Evolutionary conservation across 2,113 vertebrate genomes (phyloP).

Genomic region (Turdus rufiventris): DNA sequence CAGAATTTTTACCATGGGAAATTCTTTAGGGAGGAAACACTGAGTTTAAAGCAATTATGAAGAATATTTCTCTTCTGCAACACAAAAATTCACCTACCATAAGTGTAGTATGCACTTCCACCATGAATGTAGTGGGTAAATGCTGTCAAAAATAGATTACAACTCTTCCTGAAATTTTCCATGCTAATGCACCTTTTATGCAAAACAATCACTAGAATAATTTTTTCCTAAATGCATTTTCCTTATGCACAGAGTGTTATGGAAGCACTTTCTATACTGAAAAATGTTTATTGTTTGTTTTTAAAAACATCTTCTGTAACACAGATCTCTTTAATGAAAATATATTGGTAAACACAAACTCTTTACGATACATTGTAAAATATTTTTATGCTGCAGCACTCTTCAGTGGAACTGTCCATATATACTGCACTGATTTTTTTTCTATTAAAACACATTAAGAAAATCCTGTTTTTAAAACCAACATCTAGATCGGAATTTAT

Average conservation of each 20-base stretch:
- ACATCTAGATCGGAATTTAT: not conserved
- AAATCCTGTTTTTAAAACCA: not conserved
- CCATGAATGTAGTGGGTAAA: not conserved
- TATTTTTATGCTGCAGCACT: not conserved
- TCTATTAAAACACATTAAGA: not conserved
- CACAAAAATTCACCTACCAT: not conserved
- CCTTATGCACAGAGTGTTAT: not conserved
- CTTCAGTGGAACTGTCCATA: not conserved
- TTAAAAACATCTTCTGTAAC: not conserved
- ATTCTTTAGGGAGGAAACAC: not conserved
- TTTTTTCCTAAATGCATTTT: not conserved
- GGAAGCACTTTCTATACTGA: not conserved
- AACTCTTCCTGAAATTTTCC: not conserved
- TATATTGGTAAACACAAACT: not conserved
- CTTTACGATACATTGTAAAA: not conserved
- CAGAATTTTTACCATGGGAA: not conserved
- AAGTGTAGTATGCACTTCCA: not conserved
- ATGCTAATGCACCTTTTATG: not conserved
- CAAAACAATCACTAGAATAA: not conserved
- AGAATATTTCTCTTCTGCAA: not conserved
- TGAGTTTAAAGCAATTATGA: not conserved
- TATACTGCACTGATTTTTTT: not conserved
- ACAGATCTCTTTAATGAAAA: constrained; percentile 4
- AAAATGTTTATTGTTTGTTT: constrained; percentile 8
- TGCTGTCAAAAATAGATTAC: not conserved